Conservation (phyloP, 2,797 vertebrate species). For the Pipistrellus pipistrellus region DNA sequence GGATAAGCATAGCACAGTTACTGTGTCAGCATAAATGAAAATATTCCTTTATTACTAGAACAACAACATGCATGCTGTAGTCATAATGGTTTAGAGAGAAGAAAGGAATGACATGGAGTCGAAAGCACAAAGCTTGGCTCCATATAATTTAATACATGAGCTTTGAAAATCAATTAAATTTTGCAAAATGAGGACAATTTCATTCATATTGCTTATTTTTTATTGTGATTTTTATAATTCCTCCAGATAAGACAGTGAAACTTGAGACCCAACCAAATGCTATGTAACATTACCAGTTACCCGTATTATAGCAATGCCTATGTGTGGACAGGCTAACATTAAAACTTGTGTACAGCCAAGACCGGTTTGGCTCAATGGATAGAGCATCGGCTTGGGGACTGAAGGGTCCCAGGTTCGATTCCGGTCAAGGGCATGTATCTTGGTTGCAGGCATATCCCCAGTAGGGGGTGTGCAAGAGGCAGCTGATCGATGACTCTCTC, state of each 20-base stretch:
- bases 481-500: too few relatives aligned
- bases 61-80: background rate
- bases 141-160: background rate
- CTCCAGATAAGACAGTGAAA: background rate
- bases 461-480: too few relatives aligned
- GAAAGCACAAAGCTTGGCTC: background rate
- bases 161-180: background rate
- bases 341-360: background rate
- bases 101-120: background rate
- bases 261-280: background rate
- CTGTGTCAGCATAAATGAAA: background rate
- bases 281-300: background rate
- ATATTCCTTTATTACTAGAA: background rate
- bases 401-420: too few relatives aligned
- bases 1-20: background rate
- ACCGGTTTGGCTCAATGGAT: too few relatives aligned
- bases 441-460: too few relatives aligned
- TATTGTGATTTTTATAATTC: background rate
- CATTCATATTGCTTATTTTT: background rate
- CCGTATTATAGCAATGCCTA: background rate
- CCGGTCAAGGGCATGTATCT: too few relatives aligned
- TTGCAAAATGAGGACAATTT: background rate
- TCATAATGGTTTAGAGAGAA: background rate
- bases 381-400: too few relatives aligned
- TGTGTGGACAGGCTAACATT: background rate